Percentiles rank a stretch among this genome's conserved stretches.
phyloP scores from a whole-genome alignment of 1,140 invertebrate genomes.

The Hesperophylax magnus region DNA sequence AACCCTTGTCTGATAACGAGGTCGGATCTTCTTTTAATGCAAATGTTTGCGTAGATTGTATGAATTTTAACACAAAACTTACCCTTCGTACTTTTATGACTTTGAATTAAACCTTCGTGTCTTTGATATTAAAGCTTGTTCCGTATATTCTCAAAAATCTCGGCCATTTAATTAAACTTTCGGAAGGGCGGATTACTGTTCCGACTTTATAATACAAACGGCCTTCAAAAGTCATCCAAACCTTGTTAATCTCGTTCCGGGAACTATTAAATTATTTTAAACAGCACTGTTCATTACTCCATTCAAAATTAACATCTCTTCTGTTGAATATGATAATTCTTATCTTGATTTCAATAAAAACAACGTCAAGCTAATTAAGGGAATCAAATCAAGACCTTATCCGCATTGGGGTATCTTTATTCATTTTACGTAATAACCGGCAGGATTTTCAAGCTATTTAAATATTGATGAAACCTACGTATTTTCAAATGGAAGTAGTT shows the following conservation, averaged over 20 bases:
- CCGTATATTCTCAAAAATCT: not conserved
- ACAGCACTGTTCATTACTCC: too few species aligned
- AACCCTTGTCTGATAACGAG: slow-evolving; percentile 47
- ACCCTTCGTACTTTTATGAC: slow-evolving; percentile 33
- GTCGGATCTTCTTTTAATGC: slow-evolving; percentile 42
- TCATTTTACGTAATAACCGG: too few species aligned
- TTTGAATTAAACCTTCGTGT: slow-evolving; percentile 26
- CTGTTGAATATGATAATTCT: slow-evolving; percentile 21
- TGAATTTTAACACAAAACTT: slow-evolving; percentile 42
- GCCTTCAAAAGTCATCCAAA: not conserved
- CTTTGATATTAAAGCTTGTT: slow-evolving; percentile 34
- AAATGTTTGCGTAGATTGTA: slow-evolving; percentile 46
- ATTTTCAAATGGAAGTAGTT: too few species aligned
- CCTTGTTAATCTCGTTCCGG: too few species aligned
- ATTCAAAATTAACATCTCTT: too few species aligned
- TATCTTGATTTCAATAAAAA: slow-evolving; percentile 4
- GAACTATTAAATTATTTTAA: too few species aligned
- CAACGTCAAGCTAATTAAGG: not conserved
- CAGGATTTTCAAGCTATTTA: too few species aligned
- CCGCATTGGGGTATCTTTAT: too few species aligned
- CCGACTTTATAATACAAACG: not conserved
- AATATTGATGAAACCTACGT: too few species aligned
- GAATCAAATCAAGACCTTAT: too few species aligned
- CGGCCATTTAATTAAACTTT: slow-evolving; percentile 7
- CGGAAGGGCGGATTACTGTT: not conserved